Evolutionary conservation across 2,113 vertebrate species (phyloP).

Genomic region (Nannobrachium achirus): DNA sequence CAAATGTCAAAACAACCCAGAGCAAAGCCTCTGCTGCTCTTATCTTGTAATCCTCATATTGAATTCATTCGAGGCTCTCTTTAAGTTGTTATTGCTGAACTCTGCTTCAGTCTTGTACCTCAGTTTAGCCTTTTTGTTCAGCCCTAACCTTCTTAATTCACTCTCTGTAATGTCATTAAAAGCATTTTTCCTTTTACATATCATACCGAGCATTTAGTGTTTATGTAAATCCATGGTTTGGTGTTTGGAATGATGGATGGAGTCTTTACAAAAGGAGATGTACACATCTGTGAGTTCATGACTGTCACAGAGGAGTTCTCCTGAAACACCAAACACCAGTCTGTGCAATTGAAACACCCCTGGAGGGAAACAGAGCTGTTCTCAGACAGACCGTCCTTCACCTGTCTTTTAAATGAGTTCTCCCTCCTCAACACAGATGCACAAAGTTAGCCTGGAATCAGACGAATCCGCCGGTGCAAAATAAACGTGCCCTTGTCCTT

Average conservation of each 20-base stretch:
- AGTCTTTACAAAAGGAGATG: neutral
- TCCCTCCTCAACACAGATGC: too few relatives aligned
- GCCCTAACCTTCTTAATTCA: neutral
- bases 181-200: conserved; percentile 8
- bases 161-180: neutral
- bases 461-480: too few relatives aligned
- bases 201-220: neutral
- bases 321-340: conserved; percentile 14
- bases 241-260: conserved; percentile 1
- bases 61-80: neutral
- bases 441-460: too few relatives aligned
- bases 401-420: too few relatives aligned
- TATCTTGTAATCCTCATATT: conserved; percentile 1
- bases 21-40: neutral
- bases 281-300: conserved; percentile 9
- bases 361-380: neutral
- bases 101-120: conserved; percentile 12
- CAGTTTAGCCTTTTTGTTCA: neutral
- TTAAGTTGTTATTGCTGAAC: conserved; percentile 2
- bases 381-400: conserved; percentile 4
- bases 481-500: too few relatives aligned
- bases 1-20: neutral
- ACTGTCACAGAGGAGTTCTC: neutral
- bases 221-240: conserved; percentile 4
- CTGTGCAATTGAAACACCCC: conserved; percentile 11